phyloP scores from a whole-genome alignment of 2,113 vertebrate genomes.

The Piliocolobus tephrosceles region DNA sequence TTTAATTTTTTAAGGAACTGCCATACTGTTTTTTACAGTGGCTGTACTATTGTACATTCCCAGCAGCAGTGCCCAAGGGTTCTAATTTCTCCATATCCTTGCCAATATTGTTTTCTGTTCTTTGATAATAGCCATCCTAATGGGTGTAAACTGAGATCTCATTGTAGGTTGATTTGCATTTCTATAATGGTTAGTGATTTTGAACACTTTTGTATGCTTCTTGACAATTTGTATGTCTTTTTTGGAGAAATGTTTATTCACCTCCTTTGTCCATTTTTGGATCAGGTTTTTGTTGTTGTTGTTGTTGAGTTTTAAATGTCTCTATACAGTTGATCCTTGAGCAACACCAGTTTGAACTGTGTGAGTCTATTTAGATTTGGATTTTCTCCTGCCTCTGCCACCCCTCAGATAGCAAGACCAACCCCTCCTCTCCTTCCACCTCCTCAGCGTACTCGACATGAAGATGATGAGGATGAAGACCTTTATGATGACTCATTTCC shows the following conservation, averaged over 20 bases:
- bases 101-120: not conserved
- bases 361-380: too few relatives aligned
- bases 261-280: not conserved
- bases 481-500: too few relatives aligned
- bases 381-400: too few relatives aligned
- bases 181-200: not conserved
- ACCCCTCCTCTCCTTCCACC: too few relatives aligned
- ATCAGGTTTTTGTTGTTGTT: not conserved
- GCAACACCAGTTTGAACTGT: too few relatives aligned
- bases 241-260: not conserved
- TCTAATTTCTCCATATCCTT: not conserved
- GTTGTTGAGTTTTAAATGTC: not conserved
- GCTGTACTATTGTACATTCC: not conserved
- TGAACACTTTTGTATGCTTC: not conserved
- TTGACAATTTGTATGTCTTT: not conserved
- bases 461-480: too few relatives aligned
- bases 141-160: not conserved
- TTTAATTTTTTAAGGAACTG: not conserved
- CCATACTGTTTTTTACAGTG: not conserved
- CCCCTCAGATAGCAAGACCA: too few relatives aligned
- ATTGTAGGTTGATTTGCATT: not conserved
- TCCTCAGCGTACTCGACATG: too few relatives aligned
- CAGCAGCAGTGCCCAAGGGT: not conserved
- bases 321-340: not conserved
- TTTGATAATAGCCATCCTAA: not conserved